Evolutionary conservation across 1,140 invertebrate genomes (phyloP).

Genomic region (Saccostrea glomerata): DNA sequence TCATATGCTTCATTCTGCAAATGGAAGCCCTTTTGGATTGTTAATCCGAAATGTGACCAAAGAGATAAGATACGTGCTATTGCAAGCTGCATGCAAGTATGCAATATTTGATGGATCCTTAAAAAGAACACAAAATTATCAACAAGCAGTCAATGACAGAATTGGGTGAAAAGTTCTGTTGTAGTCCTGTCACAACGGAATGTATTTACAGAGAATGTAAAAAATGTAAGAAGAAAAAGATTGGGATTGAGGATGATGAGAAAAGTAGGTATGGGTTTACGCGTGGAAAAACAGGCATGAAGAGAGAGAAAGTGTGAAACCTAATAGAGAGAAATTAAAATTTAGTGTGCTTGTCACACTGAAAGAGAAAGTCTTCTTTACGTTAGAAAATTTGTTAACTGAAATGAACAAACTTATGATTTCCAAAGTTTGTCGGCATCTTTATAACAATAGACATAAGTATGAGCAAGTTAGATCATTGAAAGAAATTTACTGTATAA

Average conservation of each 20-base stretch:
- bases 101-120: slow-evolving; percentile 26
- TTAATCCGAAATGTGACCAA: slow-evolving; percentile 43
- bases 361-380: background rate
- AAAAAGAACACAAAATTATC: background rate
- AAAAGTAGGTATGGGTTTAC: slow-evolving; percentile 10
- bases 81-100: slow-evolving; percentile 55
- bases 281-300: slow-evolving; percentile 48
- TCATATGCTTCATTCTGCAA: slow-evolving; percentile 53
- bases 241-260: background rate
- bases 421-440: slow-evolving; percentile 33
- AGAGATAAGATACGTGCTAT: slow-evolving; percentile 53
- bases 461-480: slow-evolving; percentile 30
- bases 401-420: slow-evolving; percentile 1
- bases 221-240: slow-evolving; percentile 52
- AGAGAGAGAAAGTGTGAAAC: slow-evolving; percentile 46
- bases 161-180: background rate
- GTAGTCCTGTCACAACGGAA: slow-evolving; percentile 22
- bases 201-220: slow-evolving; percentile 59
- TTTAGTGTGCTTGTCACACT: background rate
- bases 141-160: background rate
- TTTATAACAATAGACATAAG: slow-evolving; percentile 49
- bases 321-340: slow-evolving; percentile 28
- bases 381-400: background rate
- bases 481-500: slow-evolving; percentile 35
- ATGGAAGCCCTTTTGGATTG: slow-evolving; percentile 49